Evolutionary conservation across 2,888 invertebrate genomes (phyloP).

Genomic region (Trisateles emortualis): DNA sequence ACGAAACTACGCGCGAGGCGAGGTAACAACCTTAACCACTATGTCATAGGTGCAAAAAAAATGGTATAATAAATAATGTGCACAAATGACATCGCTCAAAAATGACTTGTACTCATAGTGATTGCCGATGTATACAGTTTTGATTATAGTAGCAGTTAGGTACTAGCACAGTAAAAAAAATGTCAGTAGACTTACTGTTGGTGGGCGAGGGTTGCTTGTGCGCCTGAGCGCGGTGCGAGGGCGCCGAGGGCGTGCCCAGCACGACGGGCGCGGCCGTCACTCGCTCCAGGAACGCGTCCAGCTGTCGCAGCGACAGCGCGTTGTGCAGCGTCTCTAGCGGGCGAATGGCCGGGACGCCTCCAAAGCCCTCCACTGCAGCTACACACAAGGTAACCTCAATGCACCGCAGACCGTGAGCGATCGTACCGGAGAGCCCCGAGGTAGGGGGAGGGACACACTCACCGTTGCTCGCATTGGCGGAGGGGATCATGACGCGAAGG

Average conservation of each 20-base stretch:
- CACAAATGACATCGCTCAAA: too few relatives aligned
- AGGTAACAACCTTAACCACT: too few relatives aligned
- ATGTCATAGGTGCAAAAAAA: too few relatives aligned
- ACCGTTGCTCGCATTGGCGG: constrained; percentile 91
- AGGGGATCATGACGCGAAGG: constrained; percentile 94
- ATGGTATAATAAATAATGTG: too few relatives aligned
- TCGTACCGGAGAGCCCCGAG: neutral
- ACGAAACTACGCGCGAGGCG: too few relatives aligned
- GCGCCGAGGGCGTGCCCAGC: constrained; percentile 91
- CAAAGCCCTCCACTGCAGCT: constrained; percentile 93
- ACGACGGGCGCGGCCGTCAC: constrained; percentile 92
- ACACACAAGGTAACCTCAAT: constrained; percentile 23
- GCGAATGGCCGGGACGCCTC: constrained; percentile 97
- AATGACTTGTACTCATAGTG: too few relatives aligned
- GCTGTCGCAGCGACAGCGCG: constrained; percentile 95
- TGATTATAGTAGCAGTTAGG: too few relatives aligned
- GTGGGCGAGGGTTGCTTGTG: constrained; percentile 74
- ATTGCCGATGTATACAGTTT: too few relatives aligned
- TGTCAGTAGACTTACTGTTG: constrained; percentile 71
- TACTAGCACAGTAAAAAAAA: neutral
- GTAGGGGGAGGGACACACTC: constrained; percentile 62
- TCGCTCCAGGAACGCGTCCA: constrained; percentile 95
- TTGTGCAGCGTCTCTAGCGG: constrained; percentile 99
- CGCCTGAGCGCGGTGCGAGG: constrained; percentile 86
- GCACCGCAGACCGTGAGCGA: neutral